A percentile compares a stretch with the other conserved stretches of the same genome.
Conservation (phyloP, 2,797 vertebrate genomes). For the Macroramphosus scolopax region DNA sequence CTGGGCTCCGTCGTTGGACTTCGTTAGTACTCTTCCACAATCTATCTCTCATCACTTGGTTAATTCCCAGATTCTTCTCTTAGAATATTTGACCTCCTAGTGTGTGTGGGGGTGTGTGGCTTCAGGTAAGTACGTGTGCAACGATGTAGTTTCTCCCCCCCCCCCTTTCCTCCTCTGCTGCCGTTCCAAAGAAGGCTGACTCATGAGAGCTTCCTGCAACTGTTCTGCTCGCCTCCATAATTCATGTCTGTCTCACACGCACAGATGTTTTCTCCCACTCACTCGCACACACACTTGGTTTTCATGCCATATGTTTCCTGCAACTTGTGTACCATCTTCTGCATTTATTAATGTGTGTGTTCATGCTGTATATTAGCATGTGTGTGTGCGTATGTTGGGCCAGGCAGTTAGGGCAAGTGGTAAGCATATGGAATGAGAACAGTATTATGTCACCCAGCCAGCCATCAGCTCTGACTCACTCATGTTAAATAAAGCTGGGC, state of each 20-base stretch:
- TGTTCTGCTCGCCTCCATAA: constrained; percentile 62
- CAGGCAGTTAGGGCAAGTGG: constrained; percentile 43
- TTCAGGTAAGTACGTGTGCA: constrained; percentile 18
- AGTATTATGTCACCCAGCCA: constrained; percentile 60
- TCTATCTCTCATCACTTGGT: constrained; percentile 8
- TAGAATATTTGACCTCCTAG: constrained; percentile 6
- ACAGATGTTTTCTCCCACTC: constrained; percentile 47
- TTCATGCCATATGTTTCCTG: constrained; percentile 42
- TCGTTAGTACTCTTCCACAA: constrained; percentile 8
- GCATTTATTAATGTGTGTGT: constrained; percentile 8
- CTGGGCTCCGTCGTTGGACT: no score
- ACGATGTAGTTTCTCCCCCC: constrained; percentile 29
- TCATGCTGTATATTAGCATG: no score
- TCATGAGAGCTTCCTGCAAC: constrained; percentile 68
- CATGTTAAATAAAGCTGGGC: constrained; percentile 66
- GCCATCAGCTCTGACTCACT: constrained; percentile 66
- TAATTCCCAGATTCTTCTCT: constrained; percentile 27
- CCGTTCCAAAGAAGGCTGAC: constrained; percentile 68
- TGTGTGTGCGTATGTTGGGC: constrained; percentile 27
- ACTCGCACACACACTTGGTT: constrained; percentile 22
- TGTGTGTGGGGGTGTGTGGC: constrained; percentile 9
- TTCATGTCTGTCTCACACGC: constrained; percentile 59
- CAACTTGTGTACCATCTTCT: neutral
- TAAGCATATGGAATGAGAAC: constrained; percentile 65
- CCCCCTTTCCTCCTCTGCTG: constrained; percentile 15